Percentiles rank a stretch among this genome's conserved stretches.
Evolutionary conservation across 2,888 invertebrate species (phyloP).

Genomic region (Amphiduros pacificus): DNA sequence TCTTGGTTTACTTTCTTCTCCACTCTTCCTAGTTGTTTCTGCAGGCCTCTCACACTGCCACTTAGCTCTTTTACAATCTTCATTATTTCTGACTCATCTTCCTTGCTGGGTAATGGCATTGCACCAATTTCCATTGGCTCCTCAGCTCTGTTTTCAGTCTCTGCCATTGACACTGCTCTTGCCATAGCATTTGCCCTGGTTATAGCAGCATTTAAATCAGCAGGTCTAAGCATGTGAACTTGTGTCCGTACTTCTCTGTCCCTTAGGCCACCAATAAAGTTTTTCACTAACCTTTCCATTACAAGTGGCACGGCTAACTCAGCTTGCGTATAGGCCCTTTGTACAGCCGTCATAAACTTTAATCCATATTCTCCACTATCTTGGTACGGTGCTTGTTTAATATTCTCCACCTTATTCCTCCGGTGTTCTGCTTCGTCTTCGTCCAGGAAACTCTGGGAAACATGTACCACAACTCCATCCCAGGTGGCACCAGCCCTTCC

Average conservation of each 20-base stretch:
- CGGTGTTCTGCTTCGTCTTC: neutral
- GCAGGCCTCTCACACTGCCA: neutral
- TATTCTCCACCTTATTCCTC: neutral
- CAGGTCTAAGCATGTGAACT: neutral
- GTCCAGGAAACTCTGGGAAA: neutral
- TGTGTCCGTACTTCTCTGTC: neutral
- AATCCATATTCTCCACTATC: conserved; percentile 1
- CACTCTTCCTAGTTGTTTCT: neutral
- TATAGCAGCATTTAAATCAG: neutral
- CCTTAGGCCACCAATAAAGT: neutral
- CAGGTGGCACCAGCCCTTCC: neutral
- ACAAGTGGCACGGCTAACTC: neutral
- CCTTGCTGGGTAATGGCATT: too few relatives aligned
- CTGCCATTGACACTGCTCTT: neutral
- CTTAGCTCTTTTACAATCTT: neutral
- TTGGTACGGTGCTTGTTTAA: neutral
- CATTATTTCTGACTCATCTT: neutral
- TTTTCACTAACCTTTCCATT: neutral
- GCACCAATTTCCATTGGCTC: too few relatives aligned
- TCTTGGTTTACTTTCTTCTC: neutral
- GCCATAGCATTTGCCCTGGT: neutral
- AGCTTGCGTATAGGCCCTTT: neutral
- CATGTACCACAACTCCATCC: neutral
- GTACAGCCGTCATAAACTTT: neutral
- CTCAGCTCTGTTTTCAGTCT: neutral